Evolutionary conservation across 2,888 invertebrate genomes (phyloP).

Genomic region (Metacarcinus magister): DNA sequence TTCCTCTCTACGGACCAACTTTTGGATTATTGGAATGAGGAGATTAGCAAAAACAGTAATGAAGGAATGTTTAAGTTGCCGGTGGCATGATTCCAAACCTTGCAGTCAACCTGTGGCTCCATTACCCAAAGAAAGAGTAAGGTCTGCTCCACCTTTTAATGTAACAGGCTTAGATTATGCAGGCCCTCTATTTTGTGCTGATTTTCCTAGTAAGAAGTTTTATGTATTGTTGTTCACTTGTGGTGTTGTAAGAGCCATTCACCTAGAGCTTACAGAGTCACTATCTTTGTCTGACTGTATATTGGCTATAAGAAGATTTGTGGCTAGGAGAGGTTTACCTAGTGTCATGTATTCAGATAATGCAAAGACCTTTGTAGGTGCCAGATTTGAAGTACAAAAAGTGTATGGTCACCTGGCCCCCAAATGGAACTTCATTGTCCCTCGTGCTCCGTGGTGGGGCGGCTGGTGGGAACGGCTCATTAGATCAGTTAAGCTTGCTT

Average conservation of each 20-base stretch:
- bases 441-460: too few relatives aligned
- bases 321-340: not conserved
- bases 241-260: conserved; percentile 66
- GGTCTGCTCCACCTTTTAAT: conserved; percentile 59
- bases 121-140: conserved; percentile 68
- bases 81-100: conserved; percentile 68
- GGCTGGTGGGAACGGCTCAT: too few relatives aligned
- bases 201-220: conserved; percentile 62
- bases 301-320: not conserved
- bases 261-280: conserved; percentile 57
- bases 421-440: too few relatives aligned
- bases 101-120: conserved; percentile 68
- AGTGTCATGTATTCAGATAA: conserved; percentile 54
- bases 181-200: conserved; percentile 66
- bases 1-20: conserved; percentile 63
- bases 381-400: not conserved
- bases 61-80: conserved; percentile 66
- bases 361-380: conserved; percentile 56
- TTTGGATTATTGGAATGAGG: conserved; percentile 69
- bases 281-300: conserved; percentile 56
- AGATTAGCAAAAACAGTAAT: conserved; percentile 67
- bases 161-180: conserved; percentile 61
- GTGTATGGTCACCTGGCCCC: too few relatives aligned
- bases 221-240: conserved; percentile 66
- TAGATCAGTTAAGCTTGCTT: too few relatives aligned